Evolutionary conservation across 2,888 invertebrate genomes (phyloP).

Genomic region (Acheta domesticus): DNA sequence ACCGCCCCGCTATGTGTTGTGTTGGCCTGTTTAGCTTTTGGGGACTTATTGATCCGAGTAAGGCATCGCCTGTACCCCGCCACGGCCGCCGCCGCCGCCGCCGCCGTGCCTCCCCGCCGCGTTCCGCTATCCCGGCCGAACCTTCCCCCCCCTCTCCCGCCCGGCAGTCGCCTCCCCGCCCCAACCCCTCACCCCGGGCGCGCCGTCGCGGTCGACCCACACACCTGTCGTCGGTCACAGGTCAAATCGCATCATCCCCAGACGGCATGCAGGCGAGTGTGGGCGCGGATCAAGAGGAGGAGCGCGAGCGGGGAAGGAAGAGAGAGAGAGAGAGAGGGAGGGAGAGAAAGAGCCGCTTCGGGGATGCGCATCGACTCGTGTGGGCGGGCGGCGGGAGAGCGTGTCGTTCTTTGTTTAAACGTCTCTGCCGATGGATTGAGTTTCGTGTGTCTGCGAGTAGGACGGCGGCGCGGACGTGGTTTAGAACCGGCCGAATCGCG

Average conservation of each 20-base stretch:
- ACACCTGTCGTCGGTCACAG: neutral
- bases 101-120: slow-evolving; percentile 20
- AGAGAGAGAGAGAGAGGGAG: neutral
- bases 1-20: slow-evolving; percentile 23
- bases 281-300: neutral
- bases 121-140: slow-evolving; percentile 22
- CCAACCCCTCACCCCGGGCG: neutral
- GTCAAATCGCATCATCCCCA: neutral
- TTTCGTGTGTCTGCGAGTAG: too few relatives aligned
- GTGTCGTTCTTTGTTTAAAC: too few relatives aligned
- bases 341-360: neutral
- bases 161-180: slow-evolving; percentile 26
- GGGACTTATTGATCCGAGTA: slow-evolving; percentile 36
- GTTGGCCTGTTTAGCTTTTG: slow-evolving; percentile 38
- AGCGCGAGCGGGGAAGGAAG: neutral
- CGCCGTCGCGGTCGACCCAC: neutral
- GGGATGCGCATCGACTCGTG: too few relatives aligned
- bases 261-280: neutral
- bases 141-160: neutral
- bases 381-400: too few relatives aligned
- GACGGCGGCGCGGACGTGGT: too few relatives aligned
- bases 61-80: slow-evolving; percentile 28
- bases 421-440: too few relatives aligned
- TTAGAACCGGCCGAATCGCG: too few relatives aligned
- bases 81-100: slow-evolving; percentile 23